Conservation (phyloP, 2,888 invertebrate genomes). For the Xanthorhoe designata region DNA sequence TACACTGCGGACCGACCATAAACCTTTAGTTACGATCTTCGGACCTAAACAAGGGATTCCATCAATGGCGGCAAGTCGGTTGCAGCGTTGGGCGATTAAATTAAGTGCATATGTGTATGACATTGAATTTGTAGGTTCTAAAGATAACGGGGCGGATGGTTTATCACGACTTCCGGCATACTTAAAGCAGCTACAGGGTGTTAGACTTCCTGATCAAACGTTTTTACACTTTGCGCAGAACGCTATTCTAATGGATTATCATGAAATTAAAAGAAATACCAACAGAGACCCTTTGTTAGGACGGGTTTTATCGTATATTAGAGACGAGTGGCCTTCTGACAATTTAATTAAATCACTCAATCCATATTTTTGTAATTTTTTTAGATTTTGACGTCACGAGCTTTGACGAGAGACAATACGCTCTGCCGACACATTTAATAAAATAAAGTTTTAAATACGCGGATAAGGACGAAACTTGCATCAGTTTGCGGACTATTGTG, state of each 20-base stretch:
- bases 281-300: constrained; percentile 30
- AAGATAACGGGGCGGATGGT: constrained; percentile 36
- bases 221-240: constrained; percentile 34
- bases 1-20: constrained; percentile 42
- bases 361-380: no score
- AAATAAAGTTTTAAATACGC: no score
- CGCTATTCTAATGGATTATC: constrained; percentile 33
- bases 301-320: constrained; percentile 23
- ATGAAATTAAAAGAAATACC: constrained; percentile 25
- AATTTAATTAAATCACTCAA: constrained; percentile 5
- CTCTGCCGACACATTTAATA: no score
- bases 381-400: no score
- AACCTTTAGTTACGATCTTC: constrained; percentile 44
- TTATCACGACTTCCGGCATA: constrained; percentile 30
- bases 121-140: constrained; percentile 35
- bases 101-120: constrained; percentile 15
- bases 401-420: no score
- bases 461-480: no score
- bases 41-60: constrained; percentile 39
- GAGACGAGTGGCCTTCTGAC: not conserved
- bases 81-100: constrained; percentile 40
- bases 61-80: constrained; percentile 34
- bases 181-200: not conserved
- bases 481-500: no score
- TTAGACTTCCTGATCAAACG: constrained; percentile 33